Evolutionary conservation across 2,888 invertebrate species (phyloP).

Genomic region (Caenorhabditis sp.): DNA sequence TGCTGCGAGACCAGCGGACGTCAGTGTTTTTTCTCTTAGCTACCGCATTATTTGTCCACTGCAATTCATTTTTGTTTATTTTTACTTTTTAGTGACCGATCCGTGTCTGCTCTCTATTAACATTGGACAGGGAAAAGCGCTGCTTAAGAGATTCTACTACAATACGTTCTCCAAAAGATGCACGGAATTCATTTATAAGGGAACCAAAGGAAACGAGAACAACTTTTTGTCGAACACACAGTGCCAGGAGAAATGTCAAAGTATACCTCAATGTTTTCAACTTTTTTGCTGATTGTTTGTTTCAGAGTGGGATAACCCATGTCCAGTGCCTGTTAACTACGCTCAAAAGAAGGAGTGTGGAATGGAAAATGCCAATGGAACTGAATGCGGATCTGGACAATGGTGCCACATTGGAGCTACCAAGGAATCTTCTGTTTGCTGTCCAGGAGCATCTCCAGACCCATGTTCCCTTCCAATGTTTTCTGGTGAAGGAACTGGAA

Average conservation of each 20-base stretch:
- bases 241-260: conserved; percentile 78
- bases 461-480: conserved; percentile 78
- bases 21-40: conserved; percentile 61
- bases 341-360: conserved; percentile 64
- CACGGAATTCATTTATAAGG: conserved; percentile 80
- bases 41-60: conserved; percentile 16
- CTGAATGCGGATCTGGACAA: conserved; percentile 73
- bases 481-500: conserved; percentile 77
- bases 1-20: conserved; percentile 82
- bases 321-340: conserved; percentile 71
- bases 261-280: too few species aligned
- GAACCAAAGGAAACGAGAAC: conserved; percentile 81
- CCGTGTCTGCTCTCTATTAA: conserved; percentile 79
- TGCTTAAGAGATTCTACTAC: conserved; percentile 79
- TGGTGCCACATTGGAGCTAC: conserved; percentile 82
- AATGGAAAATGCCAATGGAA: conserved; percentile 55
- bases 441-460: conserved; percentile 77
- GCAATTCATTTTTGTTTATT: conserved; percentile 41
- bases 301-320: conserved; percentile 80
- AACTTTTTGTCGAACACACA: conserved; percentile 77
- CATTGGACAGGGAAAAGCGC: conserved; percentile 76
- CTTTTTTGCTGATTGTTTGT: too few species aligned
- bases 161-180: conserved; percentile 79
- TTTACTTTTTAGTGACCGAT: conserved; percentile 76
- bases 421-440: conserved; percentile 78